Evolutionary conservation across 2,113 vertebrate species (phyloP).

Genomic region (Cranoglanis bouderius): DNA sequence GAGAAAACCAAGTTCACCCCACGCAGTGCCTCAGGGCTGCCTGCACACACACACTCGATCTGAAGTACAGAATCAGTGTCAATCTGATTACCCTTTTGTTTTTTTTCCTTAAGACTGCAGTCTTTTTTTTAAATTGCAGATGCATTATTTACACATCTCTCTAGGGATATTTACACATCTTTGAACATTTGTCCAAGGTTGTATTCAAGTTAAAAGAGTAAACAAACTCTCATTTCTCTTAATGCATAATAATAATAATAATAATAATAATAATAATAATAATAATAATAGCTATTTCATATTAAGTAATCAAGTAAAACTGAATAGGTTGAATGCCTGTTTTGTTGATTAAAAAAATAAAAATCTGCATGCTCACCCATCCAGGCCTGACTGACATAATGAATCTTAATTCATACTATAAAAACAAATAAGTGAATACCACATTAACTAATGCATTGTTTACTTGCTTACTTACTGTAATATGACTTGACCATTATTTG

Average conservation of each 20-base stretch:
- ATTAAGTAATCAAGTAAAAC: neutral
- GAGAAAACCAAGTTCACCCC: neutral
- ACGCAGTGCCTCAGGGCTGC: neutral
- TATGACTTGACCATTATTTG: neutral
- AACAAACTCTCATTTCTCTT: slow-evolving; percentile 12
- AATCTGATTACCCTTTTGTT: neutral
- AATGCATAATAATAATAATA: no score
- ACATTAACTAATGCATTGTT: neutral
- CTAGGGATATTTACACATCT: slow-evolving; percentile 39
- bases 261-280: no score
- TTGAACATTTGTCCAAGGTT: slow-evolving; percentile 56
- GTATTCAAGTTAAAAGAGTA: slow-evolving; percentile 46
- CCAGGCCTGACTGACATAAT: neutral
- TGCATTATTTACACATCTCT: slow-evolving; percentile 55
- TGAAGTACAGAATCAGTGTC: slow-evolving; percentile 28
- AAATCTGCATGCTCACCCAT: neutral
- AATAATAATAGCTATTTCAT: neutral
- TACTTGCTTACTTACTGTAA: neutral
- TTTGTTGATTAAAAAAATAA: neutral
- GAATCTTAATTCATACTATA: neutral
- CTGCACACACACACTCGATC: neutral
- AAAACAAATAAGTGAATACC: neutral
- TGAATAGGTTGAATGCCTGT: neutral
- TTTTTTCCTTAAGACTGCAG: slow-evolving; percentile 32
- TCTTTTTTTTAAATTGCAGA: slow-evolving; percentile 24